Evolutionary conservation across 2,888 invertebrate genomes (phyloP).

Genomic region (Schizotus pectinicornis): DNA sequence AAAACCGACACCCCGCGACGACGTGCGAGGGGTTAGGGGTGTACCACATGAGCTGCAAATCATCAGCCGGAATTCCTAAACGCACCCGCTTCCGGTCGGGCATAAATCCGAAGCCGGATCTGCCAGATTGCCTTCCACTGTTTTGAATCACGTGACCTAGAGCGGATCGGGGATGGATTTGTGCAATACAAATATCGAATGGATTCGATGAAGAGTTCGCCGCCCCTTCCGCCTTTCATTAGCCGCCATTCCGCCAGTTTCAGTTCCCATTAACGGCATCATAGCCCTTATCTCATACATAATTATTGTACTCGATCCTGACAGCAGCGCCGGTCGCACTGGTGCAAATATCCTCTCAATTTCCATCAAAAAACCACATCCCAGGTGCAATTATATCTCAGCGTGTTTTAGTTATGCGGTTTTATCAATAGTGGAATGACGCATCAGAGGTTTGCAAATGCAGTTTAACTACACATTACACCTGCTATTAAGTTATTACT

Average conservation of each 20-base stretch:
- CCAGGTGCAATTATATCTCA: no score
- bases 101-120: conserved; percentile 54
- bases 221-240: conserved; percentile 5
- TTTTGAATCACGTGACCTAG: conserved; percentile 39
- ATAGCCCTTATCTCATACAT: background rate
- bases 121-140: conserved; percentile 54
- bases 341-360: no score
- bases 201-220: no score
- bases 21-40: conserved; percentile 36
- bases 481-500: no score
- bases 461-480: no score
- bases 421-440: no score
- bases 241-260: conserved; percentile 5
- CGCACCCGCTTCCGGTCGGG: conserved; percentile 60
- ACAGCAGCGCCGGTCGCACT: no score
- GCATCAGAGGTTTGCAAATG: no score
- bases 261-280: conserved; percentile 5
- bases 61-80: conserved; percentile 68
- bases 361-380: no score
- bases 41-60: conserved; percentile 62
- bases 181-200: conserved; percentile 30
- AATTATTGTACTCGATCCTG: no score
- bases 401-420: no score
- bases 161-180: conserved; percentile 33
- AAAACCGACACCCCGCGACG: conserved; percentile 35